These are phyloP conservation scores for Tachina lurida DNA, from an alignment of 2,888 invertebrate species.

Conservation along the genomic window DNA sequence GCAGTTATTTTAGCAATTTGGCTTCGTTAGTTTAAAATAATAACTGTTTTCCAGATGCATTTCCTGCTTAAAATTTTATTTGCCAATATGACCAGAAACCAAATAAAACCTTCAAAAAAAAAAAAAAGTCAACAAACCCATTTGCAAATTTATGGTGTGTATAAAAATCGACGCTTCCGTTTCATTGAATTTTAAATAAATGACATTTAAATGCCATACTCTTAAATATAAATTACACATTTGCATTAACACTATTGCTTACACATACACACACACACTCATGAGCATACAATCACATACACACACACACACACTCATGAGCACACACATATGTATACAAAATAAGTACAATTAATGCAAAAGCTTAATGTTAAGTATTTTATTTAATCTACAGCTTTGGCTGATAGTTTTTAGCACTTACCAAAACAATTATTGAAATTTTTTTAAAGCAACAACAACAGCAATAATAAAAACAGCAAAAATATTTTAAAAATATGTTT, in stretches of 20 bases:
- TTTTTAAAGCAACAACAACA: slow-evolving; percentile 47
- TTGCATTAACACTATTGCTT: slow-evolving; percentile 21
- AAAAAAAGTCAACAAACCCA: slow-evolving; percentile 78
- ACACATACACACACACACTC: slow-evolving; percentile 10
- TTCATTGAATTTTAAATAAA: slow-evolving; percentile 72
- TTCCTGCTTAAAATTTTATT: slow-evolving; percentile 39
- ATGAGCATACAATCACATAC: background rate
- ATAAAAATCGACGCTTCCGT: slow-evolving; percentile 73
- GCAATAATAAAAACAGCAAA: background rate
- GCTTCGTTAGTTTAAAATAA: slow-evolving; percentile 18
- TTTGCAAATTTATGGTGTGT: slow-evolving; percentile 77
- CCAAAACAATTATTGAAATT: slow-evolving; percentile 66
- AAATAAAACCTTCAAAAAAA: slow-evolving; percentile 14
- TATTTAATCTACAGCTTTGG: slow-evolving; percentile 54
- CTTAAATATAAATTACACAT: slow-evolving; percentile 57
- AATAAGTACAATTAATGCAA: background rate
- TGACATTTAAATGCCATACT: slow-evolving; percentile 64
- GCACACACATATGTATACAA: background rate
- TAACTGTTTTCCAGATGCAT: slow-evolving; percentile 23
- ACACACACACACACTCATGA: background rate
- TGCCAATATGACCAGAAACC: slow-evolving; percentile 6
- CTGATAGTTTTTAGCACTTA: slow-evolving; percentile 61
- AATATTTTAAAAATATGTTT: slow-evolving; percentile 3
- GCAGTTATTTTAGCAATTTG: background rate
- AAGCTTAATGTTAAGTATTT: slow-evolving; percentile 46